phyloP scores from a whole-genome alignment of 2,888 invertebrate species.

The Mactromeris polynyma region DNA sequence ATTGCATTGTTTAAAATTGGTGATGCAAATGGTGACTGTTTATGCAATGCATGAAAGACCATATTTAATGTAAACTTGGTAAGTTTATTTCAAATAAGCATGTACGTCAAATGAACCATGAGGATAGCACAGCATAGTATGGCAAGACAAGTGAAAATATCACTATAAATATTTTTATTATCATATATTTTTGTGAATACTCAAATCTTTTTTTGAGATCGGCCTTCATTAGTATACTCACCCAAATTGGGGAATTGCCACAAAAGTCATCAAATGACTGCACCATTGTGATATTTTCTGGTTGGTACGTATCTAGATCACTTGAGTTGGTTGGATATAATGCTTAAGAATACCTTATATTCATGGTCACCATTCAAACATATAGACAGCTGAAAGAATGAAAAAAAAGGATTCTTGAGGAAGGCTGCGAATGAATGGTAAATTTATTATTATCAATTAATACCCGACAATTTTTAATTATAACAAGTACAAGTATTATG shows the following conservation, averaged over 20 bases:
- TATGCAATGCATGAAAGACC: no score
- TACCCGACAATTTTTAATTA: no score
- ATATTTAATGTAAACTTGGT: no score
- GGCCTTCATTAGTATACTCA: background rate
- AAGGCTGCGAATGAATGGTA: no score
- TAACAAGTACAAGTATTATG: no score
- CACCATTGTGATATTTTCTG: conserved; percentile 41
- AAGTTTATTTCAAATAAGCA: no score
- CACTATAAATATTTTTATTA: background rate
- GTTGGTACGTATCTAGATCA: background rate
- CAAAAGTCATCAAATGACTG: conserved; percentile 68
- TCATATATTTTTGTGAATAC: background rate
- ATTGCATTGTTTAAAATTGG: no score
- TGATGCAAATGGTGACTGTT: no score
- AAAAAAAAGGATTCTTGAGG: background rate
- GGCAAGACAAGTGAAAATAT: background rate
- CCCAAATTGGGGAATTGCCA: conserved; percentile 57
- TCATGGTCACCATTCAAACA: background rate
- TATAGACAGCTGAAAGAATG: background rate
- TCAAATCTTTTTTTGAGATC: background rate
- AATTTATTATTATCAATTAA: background rate
- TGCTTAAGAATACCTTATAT: background rate
- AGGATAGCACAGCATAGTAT: background rate
- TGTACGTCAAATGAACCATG: background rate
- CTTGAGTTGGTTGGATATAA: background rate